phyloP scores from a whole-genome alignment of 2,113 vertebrate genomes.

The Marmota flaviventris region DNA sequence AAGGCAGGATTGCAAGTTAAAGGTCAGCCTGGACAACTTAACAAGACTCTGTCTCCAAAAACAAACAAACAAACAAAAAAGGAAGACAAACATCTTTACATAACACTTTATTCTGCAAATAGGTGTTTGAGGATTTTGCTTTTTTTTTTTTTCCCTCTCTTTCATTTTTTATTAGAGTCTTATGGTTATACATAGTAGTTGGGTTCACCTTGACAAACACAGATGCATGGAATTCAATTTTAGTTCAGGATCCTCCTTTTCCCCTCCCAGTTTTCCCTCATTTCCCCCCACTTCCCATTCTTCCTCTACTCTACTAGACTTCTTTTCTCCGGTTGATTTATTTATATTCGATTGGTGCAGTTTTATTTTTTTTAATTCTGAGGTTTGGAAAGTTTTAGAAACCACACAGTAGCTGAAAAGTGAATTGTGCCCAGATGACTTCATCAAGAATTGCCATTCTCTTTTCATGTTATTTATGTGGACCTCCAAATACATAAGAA shows the following conservation, averaged over 20 bases:
- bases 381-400: background rate
- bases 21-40: background rate
- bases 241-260: no score
- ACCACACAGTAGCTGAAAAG: background rate
- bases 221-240: no score
- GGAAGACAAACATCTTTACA: background rate
- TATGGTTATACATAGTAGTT: no score
- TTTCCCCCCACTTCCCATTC: no score
- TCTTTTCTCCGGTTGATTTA: no score
- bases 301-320: no score
- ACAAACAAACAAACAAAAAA: no score
- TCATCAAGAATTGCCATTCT: background rate
- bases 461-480: background rate
- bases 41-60: background rate
- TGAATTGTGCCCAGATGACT: background rate
- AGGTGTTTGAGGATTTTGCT: background rate
- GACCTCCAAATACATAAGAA: background rate
- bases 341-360: no score
- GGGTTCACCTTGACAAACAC: no score
- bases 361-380: background rate
- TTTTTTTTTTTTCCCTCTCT: background rate
- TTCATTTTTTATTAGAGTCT: background rate
- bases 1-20: background rate
- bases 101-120: background rate
- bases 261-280: no score